These are phyloP conservation scores for Morinoia aosen DNA, from an alignment of 2,888 invertebrate genomes.

Conservation along the genomic window DNA sequence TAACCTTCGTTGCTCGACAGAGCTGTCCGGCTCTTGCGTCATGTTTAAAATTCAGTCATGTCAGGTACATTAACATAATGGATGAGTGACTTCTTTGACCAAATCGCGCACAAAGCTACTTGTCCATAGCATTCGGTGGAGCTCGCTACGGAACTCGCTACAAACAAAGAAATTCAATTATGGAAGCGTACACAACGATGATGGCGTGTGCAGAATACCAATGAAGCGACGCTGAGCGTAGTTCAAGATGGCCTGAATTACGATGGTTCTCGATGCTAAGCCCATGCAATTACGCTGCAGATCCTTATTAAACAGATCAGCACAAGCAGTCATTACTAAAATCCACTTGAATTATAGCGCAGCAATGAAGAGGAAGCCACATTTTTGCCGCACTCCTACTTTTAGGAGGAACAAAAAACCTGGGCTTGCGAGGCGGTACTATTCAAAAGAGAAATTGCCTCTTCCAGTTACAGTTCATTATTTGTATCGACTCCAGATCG, in stretches of 20 bases:
- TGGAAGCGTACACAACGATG: background rate
- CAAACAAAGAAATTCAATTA: conserved; percentile 3
- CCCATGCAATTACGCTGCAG: background rate
- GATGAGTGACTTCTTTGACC: background rate
- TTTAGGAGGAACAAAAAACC: background rate
- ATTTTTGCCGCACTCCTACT: background rate
- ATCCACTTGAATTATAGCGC: background rate
- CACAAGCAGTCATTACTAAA: background rate
- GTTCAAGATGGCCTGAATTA: background rate
- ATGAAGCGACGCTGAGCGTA: background rate
- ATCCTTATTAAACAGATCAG: background rate
- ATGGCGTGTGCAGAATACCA: background rate
- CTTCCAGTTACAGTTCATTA: background rate
- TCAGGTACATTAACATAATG: background rate
- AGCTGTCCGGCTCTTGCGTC: background rate
- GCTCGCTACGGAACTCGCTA: background rate
- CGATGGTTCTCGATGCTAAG: background rate
- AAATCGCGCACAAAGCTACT: background rate
- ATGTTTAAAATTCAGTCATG: background rate
- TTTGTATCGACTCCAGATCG: background rate
- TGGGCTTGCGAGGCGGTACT: background rate
- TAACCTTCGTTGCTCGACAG: background rate
- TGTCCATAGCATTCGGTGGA: background rate
- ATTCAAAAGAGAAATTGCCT: background rate
- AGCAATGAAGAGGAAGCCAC: background rate